Evolutionary conservation across 2,113 vertebrate species (phyloP).

Genomic region (Columba janthina): DNA sequence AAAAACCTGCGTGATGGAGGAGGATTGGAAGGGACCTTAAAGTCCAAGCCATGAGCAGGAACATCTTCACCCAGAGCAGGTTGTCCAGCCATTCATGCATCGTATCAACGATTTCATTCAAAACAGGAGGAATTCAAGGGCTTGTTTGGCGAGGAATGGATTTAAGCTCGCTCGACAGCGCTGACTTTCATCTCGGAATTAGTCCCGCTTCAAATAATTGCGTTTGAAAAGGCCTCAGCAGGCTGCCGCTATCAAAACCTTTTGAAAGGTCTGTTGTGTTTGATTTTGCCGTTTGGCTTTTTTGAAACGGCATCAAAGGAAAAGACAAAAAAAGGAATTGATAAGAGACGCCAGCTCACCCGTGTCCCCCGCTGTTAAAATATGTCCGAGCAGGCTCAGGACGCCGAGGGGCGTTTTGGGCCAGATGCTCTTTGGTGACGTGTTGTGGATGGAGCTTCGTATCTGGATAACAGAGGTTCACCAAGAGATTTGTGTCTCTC

Average conservation of each 20-base stretch:
- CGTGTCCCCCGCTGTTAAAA: neutral
- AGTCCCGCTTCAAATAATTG: neutral
- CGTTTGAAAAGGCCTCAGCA: neutral
- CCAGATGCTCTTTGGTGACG: neutral
- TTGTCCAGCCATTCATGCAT: neutral
- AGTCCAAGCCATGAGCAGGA: too few relatives aligned
- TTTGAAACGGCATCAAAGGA: neutral
- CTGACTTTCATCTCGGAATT: constrained; percentile 31
- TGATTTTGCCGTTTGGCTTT: neutral
- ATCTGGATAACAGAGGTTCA: neutral
- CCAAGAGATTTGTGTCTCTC: neutral
- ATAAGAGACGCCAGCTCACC: neutral
- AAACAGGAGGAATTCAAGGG: neutral
- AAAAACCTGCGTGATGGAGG: too few relatives aligned
- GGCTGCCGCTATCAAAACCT: constrained; percentile 18
- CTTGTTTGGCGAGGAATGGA: neutral
- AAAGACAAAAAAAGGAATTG: neutral
- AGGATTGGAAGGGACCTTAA: too few relatives aligned
- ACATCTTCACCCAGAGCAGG: too few relatives aligned
- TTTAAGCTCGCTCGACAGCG: neutral
- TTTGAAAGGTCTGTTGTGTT: neutral
- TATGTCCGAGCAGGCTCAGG: neutral
- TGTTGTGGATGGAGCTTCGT: neutral
- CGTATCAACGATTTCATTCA: neutral
- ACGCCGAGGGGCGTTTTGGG: neutral